These are phyloP conservation scores for Oligia strigilis DNA, from an alignment of 2,888 invertebrate species.

Conservation along the genomic window DNA sequence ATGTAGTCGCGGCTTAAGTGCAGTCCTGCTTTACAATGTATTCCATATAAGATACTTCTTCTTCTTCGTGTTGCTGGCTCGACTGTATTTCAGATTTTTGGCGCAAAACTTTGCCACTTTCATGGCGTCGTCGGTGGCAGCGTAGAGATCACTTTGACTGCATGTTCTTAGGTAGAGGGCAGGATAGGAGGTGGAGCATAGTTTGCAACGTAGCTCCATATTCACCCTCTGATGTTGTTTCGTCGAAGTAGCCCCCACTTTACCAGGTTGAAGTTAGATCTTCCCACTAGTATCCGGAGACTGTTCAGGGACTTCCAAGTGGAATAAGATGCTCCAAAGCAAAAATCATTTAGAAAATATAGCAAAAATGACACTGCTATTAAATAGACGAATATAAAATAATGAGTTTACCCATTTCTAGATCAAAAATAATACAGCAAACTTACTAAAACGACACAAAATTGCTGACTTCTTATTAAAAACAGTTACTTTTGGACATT, in stretches of 20 bases:
- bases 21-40: too few species aligned
- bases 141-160: background rate
- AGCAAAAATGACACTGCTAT: background rate
- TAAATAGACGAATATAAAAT: conserved; percentile 2
- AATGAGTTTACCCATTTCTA: conserved; percentile 24
- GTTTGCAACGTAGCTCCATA: background rate
- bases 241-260: background rate
- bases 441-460: conserved; percentile 32
- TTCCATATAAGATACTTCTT: too few species aligned
- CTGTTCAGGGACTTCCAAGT: fast-evolving
- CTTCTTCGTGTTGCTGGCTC: too few species aligned
- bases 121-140: background rate
- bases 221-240: background rate
- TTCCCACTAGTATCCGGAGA: background rate
- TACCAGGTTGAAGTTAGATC: background rate
- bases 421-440: conserved; percentile 5
- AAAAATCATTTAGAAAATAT: background rate
- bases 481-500: conserved; percentile 60
- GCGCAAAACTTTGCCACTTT: too few species aligned
- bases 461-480: conserved; percentile 55
- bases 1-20: too few species aligned
- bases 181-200: background rate
- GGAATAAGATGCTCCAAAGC: background rate
- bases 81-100: too few species aligned
- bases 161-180: background rate